A percentile compares a stretch with the other conserved stretches of the same genome.
Evolutionary conservation across 2,113 vertebrate species (phyloP).

Genomic region (Chionomys nivalis): DNA sequence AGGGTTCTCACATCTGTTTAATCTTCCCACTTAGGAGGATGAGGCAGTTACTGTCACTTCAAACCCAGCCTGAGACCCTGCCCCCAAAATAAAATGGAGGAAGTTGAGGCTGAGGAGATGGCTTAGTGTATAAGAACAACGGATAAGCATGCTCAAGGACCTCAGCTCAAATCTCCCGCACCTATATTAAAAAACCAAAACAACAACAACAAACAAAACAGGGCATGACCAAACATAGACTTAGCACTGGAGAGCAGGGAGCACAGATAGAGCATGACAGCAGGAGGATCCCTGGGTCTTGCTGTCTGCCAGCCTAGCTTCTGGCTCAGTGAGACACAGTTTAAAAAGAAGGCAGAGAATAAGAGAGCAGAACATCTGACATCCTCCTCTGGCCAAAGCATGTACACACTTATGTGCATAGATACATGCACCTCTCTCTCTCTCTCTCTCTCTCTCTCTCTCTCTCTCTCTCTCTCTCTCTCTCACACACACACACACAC

Average conservation of each 20-base stretch:
- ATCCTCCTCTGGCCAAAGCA: not conserved
- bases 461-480: not conserved
- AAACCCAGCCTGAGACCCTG: not conserved
- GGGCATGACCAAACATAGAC: not conserved
- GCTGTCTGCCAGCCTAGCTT: not conserved
- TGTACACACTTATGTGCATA: not conserved
- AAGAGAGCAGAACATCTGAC: not conserved
- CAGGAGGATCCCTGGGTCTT: not conserved
- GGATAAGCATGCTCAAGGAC: not conserved
- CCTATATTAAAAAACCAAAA: not conserved
- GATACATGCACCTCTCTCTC: not conserved
- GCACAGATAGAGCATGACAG: not conserved
- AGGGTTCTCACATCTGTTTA: too few species aligned
- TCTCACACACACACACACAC: not conserved
- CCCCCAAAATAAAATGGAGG: not conserved
- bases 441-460: too few species aligned
- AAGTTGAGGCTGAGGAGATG: not conserved
- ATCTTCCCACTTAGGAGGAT: not conserved
- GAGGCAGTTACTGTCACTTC: not conserved
- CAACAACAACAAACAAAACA: not conserved
- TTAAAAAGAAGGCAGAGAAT: not conserved
- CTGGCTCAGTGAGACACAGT: not conserved
- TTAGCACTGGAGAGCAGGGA: too few species aligned
- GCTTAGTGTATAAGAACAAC: not conserved
- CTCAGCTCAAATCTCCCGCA: not conserved